Base-by-base conservation (phyloP, 64 coral and sea anemone species). In the Pocillopora verrucosa region DNA sequence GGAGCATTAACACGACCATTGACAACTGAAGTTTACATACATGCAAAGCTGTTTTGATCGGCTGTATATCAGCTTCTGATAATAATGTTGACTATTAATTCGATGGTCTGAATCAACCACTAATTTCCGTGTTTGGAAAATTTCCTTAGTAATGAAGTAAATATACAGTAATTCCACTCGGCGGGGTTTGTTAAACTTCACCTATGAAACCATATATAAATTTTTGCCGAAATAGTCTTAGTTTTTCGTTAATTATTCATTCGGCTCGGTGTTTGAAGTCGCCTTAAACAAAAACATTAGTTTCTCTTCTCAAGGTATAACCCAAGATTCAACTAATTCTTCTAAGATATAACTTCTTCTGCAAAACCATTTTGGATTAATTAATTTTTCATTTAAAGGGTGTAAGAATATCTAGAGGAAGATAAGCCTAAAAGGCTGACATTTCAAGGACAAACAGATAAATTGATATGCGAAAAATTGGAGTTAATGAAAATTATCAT, bases 51-150 rank as follows among this genome's bases (percentile, higher is more conserved):
- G 30, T 30, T 75, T 36, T 75, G 0, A 37, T 75, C 16, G 11
- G 34, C 17, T 37, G 35, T 35, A 17, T 17, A 17, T 17, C 16
- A 75, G 36, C 36, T 75, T 75, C 1, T 15, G 30, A 75, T 75
- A 38, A 75, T 75, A 75, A 75, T 75, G 35, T 75, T 75, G 73
- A 75, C 73, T 75, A 36, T 75, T 37, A 75, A 75, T 75, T 16
- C 34, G 73, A 75, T 30, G 7, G 14, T 15, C 73, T 35, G 16
- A 35, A 36, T 30, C 3, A 75, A 75, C 73, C 73, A 75, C 73
- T 75, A 75, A 75, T 75, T 75, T 75, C 35, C 36, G 34, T 75
- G 73, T 75, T 75, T 75, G 73, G 63, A 75, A 75, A 72, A 36
- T 75, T 35, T 75, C 24, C 11, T 75, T 70, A 70, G 67, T 24